Percentiles rank a stretch among this genome's conserved stretches.
These are phyloP conservation scores for Drosophila macrospina DNA, from an alignment of 2,888 invertebrate species.

Conservation along the genomic window DNA sequence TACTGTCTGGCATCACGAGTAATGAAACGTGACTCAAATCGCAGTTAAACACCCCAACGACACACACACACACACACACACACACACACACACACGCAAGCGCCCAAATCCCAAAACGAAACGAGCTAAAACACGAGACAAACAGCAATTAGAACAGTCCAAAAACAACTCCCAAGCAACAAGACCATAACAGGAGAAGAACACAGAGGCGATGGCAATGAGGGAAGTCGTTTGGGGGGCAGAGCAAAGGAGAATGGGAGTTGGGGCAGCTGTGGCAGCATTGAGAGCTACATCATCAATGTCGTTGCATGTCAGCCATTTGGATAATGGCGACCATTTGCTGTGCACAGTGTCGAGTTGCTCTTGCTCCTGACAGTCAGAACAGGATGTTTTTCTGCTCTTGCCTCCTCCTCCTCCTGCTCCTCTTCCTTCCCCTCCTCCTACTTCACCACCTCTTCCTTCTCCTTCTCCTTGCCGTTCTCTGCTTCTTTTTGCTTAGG, in stretches of 20 bases:
- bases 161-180: conserved; percentile 48
- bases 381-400: conserved; percentile 49
- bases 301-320: conserved; percentile 79
- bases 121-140: conserved; percentile 73
- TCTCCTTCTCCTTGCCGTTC: background rate
- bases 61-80: conserved; percentile 33
- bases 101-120: conserved; percentile 60
- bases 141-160: conserved; percentile 80
- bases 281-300: conserved; percentile 71
- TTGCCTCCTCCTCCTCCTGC: background rate
- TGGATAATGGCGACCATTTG: conserved; percentile 72
- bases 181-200: conserved; percentile 48
- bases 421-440: background rate
- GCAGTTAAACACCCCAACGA: conserved; percentile 76
- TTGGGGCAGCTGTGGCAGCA: background rate
- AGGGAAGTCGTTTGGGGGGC: background rate
- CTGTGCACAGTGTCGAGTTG: conserved; percentile 40
- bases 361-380: conserved; percentile 47
- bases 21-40: conserved; percentile 83
- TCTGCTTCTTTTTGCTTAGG: conserved; percentile 33
- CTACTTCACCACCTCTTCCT: too few species aligned
- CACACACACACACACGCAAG: conserved; percentile 12
- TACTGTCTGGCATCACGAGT: conserved; percentile 82
- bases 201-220: background rate
- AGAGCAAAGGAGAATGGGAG: background rate